Conservation (phyloP, 2,797 vertebrate genomes). For the Prionace glauca region DNA sequence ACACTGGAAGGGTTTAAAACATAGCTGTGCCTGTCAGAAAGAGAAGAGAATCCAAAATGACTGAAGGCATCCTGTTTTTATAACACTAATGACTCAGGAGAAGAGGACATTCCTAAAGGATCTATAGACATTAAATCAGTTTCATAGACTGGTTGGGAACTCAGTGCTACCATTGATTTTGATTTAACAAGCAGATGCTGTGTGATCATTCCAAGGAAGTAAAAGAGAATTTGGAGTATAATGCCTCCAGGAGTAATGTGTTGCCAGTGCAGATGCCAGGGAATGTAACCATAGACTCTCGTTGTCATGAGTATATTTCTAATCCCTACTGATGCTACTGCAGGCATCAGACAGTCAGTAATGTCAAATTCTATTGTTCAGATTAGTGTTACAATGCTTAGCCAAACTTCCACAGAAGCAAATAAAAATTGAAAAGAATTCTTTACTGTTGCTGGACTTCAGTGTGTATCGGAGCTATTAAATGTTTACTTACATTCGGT, state of each 20-base stretch:
- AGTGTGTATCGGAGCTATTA: not conserved
- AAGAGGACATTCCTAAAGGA: not conserved
- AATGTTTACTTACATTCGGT: not conserved
- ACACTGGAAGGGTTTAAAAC: not conserved
- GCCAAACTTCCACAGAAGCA: not conserved
- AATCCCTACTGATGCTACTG: conserved; percentile 1
- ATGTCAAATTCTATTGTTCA: conserved; percentile 6
- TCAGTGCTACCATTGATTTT: conserved; percentile 3
- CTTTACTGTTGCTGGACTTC: not conserved
- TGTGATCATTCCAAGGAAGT: not conserved
- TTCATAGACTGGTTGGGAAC: conserved; percentile 18
- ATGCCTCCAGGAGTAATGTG: conserved; percentile 17
- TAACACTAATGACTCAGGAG: not conserved
- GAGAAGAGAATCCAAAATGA: not conserved
- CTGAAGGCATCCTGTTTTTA: not conserved
- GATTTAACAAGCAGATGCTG: conserved; percentile 24
- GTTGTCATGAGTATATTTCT: not conserved
- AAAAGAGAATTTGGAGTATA: conserved; percentile 16
- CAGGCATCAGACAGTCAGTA: conserved; percentile 10
- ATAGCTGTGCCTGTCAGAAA: not conserved
- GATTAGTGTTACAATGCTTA: not conserved
- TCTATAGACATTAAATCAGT: conserved; percentile 23
- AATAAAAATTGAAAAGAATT: conserved; percentile 7
- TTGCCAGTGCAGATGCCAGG: not conserved
- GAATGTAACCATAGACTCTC: not conserved